A percentile compares a stretch with the other conserved stretches of the same genome.
Evolutionary conservation across 2,797 vertebrate species (phyloP).

Genomic region (Tachyglossus aculeatus): DNA sequence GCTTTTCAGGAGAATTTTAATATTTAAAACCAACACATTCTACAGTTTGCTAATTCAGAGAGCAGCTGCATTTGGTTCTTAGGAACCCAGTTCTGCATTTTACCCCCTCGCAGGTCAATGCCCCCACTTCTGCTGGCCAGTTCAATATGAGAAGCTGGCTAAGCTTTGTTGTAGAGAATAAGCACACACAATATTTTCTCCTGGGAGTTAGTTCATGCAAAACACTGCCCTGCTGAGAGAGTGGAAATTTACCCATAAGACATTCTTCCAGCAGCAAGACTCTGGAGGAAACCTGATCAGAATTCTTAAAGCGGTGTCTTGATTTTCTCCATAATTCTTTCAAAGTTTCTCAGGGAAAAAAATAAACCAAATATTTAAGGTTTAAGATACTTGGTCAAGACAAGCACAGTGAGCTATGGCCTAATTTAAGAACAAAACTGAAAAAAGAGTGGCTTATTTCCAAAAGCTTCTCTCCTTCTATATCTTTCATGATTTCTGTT

Average conservation of each 20-base stretch:
- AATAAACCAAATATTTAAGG: conserved; percentile 51
- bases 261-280: conserved; percentile 82
- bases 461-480: conserved; percentile 38
- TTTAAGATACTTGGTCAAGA: conserved; percentile 45
- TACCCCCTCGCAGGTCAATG: conserved; percentile 38
- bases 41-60: conserved; percentile 38
- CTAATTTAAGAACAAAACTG: conserved; percentile 52
- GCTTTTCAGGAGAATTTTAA: too few species aligned
- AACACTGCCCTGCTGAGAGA: conserved; percentile 87
- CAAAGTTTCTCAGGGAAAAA: conserved; percentile 46
- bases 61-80: conserved; percentile 38
- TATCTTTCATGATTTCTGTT: conserved; percentile 26
- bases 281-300: conserved; percentile 77
- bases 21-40: conserved; percentile 34
- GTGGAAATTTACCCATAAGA: conserved; percentile 95
- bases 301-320: conserved; percentile 73
- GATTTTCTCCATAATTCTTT: conserved; percentile 53
- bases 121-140: conserved; percentile 78
- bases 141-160: conserved; percentile 86
- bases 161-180: conserved; percentile 85
- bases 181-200: conserved; percentile 88
- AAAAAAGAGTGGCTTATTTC: conserved; percentile 44
- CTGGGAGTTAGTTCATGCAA: conserved; percentile 92
- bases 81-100: conserved; percentile 36
- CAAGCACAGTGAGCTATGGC: conserved; percentile 32